These are phyloP conservation scores for Smutsia temminckii DNA, from an alignment of 2,797 vertebrate genomes.

Conservation along the genomic window DNA sequence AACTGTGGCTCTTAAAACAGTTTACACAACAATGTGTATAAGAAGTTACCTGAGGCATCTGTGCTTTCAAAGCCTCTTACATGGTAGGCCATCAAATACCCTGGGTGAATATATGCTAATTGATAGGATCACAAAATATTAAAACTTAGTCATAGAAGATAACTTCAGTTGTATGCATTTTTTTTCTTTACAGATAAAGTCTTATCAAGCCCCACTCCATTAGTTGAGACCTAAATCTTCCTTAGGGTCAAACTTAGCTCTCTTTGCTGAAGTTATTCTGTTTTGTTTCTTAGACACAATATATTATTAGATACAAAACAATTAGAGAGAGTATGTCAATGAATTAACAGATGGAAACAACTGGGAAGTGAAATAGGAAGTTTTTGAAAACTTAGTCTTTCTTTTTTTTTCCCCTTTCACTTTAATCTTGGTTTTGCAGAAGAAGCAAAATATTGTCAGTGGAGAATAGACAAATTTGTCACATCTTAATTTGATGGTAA, in stretches of 20 bases:
- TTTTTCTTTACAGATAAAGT: neutral
- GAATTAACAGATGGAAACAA: constrained; percentile 25
- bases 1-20: neutral
- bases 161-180: neutral
- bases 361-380: neutral
- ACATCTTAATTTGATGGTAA: constrained; percentile 69
- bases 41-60: neutral
- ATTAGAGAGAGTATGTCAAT: neutral
- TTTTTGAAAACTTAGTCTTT: neutral
- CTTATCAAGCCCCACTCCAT: neutral
- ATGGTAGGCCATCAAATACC: neutral
- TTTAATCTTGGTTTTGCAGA: constrained; percentile 67
- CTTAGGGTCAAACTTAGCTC: neutral
- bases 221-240: neutral
- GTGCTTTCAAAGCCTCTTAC: neutral
- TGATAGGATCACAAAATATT: neutral
- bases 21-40: neutral
- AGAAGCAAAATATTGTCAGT: constrained; percentile 68
- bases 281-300: neutral
- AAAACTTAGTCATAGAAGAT: neutral
- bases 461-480: constrained; percentile 69
- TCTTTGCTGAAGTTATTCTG: neutral
- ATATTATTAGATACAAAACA: neutral
- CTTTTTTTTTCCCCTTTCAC: neutral
- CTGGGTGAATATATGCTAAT: neutral